phyloP scores from a whole-genome alignment of 2,113 vertebrate species.

The Oreotragus oreotragus region DNA sequence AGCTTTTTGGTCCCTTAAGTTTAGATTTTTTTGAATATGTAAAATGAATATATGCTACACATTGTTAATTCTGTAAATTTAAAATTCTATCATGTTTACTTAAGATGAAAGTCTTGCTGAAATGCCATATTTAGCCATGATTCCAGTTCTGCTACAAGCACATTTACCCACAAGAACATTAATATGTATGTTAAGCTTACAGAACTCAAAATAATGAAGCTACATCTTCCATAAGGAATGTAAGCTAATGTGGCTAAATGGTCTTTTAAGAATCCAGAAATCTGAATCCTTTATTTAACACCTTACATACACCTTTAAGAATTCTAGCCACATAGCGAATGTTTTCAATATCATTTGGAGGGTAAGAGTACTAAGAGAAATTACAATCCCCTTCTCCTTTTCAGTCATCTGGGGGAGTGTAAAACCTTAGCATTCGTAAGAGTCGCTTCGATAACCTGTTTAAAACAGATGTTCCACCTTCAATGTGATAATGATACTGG shows the following conservation, averaged over 20 bases:
- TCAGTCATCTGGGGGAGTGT: not conserved
- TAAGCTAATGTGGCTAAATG: not conserved
- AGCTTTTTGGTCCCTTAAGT: constrained; percentile 23
- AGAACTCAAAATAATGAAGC: not conserved
- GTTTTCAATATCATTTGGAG: not conserved
- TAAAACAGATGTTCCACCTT: not conserved
- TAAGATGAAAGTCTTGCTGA: constrained; percentile 33
- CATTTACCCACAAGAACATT: not conserved
- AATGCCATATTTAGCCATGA: not conserved
- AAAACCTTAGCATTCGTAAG: not conserved
- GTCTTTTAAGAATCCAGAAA: not conserved
- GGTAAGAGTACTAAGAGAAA: not conserved
- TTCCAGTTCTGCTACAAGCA: not conserved
- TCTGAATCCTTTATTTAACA: not conserved
- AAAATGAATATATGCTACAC: constrained; percentile 24
- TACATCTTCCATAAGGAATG: not conserved
- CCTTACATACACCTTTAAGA: not conserved
- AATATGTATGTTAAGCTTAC: not conserved
- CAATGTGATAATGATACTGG: not conserved
- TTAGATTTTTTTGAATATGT: not conserved
- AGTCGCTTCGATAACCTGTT: not conserved
- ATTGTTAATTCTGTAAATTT: constrained; percentile 32
- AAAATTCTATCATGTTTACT: not conserved
- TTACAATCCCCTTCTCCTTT: not conserved
- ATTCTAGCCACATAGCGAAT: not conserved